Percentiles rank a stretch among this genome's conserved stretches.
Evolutionary conservation across 2,797 vertebrate species (phyloP).

Genomic region (Lophotriccus pileatus): DNA sequence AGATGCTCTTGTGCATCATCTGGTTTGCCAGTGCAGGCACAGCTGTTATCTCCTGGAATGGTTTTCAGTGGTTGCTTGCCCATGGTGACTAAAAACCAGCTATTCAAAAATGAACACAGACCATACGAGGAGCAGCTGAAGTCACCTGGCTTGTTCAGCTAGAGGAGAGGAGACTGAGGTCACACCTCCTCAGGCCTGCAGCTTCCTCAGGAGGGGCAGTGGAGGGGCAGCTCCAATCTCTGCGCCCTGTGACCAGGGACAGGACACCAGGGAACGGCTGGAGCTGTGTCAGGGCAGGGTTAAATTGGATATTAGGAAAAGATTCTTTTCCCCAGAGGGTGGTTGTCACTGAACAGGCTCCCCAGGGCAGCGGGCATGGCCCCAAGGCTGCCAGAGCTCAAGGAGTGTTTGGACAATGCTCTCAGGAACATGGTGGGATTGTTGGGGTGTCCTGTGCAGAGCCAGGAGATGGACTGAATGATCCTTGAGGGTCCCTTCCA

Average conservation of each 20-base stretch:
- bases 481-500: background rate
- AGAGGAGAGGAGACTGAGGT: background rate
- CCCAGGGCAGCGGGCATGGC: accelerated
- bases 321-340: background rate
- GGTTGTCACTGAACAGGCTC: background rate
- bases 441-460: background rate
- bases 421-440: background rate
- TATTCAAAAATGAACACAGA: background rate
- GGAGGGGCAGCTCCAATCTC: accelerated
- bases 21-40: background rate
- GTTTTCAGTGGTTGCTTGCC: background rate
- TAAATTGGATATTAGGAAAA: background rate
- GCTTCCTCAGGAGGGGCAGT: background rate
- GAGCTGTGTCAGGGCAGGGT: background rate
- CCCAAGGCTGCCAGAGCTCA: background rate
- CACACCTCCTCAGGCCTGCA: background rate
- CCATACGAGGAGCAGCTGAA: background rate
- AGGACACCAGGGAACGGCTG: background rate
- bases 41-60: background rate
- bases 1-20: background rate
- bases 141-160: background rate
- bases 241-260: background rate
- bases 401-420: background rate
- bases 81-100: background rate
- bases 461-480: background rate